A percentile compares a stretch with the other conserved stretches of the same genome.
These are phyloP conservation scores for Tor tambroides DNA, from an alignment of 2,113 vertebrate species.

Conservation along the genomic window DNA sequence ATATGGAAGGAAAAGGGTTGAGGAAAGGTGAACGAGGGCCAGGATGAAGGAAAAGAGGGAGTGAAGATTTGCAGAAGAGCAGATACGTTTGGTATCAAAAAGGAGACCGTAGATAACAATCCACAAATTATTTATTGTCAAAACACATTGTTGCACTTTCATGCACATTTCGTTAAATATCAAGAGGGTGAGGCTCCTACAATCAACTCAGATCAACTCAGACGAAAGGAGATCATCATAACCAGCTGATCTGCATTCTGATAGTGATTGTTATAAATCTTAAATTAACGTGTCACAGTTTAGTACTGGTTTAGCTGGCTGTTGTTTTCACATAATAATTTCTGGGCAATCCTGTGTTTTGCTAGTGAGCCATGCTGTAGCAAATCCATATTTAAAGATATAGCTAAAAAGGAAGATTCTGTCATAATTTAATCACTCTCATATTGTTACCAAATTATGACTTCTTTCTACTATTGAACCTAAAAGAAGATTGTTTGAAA, in stretches of 20 bases:
- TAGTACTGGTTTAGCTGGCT: not conserved
- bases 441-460: no score
- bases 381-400: not conserved
- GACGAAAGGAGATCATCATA: not conserved
- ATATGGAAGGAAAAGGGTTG: slow-evolving; percentile 25
- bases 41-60: slow-evolving; percentile 27
- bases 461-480: no score
- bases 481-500: no score
- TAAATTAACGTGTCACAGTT: not conserved
- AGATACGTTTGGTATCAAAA: not conserved
- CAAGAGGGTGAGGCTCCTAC: not conserved
- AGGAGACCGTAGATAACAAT: not conserved
- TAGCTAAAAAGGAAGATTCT: not conserved
- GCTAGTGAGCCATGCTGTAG: not conserved
- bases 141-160: slow-evolving; percentile 12
- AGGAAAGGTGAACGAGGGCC: slow-evolving; percentile 5
- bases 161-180: not conserved
- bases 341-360: not conserved
- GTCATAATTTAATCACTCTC: not conserved
- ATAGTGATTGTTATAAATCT: not conserved
- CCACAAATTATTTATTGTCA: not conserved
- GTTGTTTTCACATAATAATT: not conserved
- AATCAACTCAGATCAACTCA: not conserved
- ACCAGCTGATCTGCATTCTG: not conserved
- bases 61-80: not conserved